These are phyloP conservation scores for Coptotermes formosanus DNA, from an alignment of 1,140 invertebrate genomes.

Conservation along the genomic window DNA sequence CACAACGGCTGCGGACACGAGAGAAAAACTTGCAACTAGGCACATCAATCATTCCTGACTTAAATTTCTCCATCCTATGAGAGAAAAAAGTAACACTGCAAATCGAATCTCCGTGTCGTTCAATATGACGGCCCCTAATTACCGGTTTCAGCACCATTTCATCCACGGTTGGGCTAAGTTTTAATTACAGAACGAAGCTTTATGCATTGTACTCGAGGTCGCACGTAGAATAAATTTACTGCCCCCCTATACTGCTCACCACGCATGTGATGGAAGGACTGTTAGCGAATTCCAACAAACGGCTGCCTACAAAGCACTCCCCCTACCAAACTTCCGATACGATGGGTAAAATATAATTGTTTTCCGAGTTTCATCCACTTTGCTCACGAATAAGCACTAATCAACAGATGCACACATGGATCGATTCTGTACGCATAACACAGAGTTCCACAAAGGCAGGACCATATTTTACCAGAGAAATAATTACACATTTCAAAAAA, in stretches of 20 bases:
- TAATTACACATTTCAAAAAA: too few species aligned
- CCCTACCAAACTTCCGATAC: neutral
- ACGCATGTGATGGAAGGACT: neutral
- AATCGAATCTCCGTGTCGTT: neutral
- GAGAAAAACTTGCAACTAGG: neutral
- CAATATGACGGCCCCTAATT: conserved; percentile 8
- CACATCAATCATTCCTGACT: conserved; percentile 1
- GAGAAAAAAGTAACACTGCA: neutral
- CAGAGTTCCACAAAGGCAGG: too few species aligned
- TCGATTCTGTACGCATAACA: too few species aligned
- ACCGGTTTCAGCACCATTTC: neutral
- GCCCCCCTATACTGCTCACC: neutral
- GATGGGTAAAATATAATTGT: neutral
- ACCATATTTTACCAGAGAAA: too few species aligned
- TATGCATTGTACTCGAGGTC: neutral
- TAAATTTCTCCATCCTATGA: neutral
- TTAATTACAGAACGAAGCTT: neutral
- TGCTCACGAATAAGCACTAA: neutral
- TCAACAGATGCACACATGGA: neutral
- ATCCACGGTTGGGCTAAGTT: neutral
- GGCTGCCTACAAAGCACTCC: neutral
- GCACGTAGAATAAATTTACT: conserved; percentile 7
- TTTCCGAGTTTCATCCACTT: neutral
- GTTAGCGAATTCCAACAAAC: neutral
- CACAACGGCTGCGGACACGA: neutral